A percentile compares a stretch with the other conserved stretches of the same genome.
phyloP scores from a whole-genome alignment of 2,113 vertebrate species.

The Himantopus leucocephalus region DNA sequence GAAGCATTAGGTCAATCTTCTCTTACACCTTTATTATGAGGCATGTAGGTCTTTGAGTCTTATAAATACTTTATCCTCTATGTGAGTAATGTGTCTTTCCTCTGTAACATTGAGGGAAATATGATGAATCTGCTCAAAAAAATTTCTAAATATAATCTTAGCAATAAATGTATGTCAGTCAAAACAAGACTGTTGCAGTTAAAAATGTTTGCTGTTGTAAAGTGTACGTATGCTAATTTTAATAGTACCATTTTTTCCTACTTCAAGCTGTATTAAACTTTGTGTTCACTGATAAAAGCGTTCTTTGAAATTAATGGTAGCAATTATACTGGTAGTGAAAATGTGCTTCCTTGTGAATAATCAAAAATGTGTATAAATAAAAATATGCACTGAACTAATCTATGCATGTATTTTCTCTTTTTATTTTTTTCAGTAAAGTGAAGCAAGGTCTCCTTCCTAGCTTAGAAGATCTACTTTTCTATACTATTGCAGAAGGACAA shows the following conservation, averaged over 20 bases:
- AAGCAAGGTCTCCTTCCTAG: constrained; percentile 95
- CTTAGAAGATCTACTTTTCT: constrained; percentile 97
- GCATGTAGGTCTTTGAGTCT: background rate
- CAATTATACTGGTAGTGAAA: background rate
- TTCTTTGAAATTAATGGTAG: background rate
- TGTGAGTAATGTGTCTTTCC: background rate
- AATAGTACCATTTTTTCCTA: background rate
- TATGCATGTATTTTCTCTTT: background rate
- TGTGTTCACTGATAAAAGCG: background rate
- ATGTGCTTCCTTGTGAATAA: background rate
- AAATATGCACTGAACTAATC: background rate
- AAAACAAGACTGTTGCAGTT: background rate
- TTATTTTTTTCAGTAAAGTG: constrained; percentile 80
- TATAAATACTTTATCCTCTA: background rate
- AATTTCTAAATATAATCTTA: background rate
- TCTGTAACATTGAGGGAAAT: background rate
- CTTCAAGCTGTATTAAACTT: background rate
- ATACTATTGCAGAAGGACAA: constrained; percentile 98
- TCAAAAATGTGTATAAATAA: background rate
- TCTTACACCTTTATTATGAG: background rate
- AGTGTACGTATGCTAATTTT: background rate
- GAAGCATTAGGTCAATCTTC: background rate
- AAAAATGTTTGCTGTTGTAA: background rate
- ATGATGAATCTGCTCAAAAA: background rate
- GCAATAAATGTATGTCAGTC: background rate